These are phyloP conservation scores for Procavia capensis DNA, from an alignment of 2,113 vertebrate genomes.

Conservation along the genomic window DNA sequence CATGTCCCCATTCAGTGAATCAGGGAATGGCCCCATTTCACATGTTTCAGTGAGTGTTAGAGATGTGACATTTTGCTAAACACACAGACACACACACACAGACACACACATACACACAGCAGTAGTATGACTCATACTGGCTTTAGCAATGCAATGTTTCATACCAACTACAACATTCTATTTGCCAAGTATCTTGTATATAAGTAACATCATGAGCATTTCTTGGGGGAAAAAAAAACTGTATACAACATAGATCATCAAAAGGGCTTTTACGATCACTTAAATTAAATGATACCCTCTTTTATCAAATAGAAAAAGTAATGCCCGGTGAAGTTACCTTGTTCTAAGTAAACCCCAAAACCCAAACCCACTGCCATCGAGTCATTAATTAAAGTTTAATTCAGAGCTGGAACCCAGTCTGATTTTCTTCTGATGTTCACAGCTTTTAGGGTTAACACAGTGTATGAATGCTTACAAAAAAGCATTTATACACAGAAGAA, in stretches of 20 bases:
- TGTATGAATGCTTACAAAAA: no score
- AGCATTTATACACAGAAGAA: not conserved
- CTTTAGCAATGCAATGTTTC: not conserved
- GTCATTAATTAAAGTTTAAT: not conserved
- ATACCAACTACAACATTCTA: not conserved
- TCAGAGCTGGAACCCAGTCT: not conserved
- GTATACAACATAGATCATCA: not conserved
- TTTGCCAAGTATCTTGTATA: not conserved
- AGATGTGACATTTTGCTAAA: not conserved
- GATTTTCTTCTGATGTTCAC: not conserved
- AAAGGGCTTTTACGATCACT: not conserved
- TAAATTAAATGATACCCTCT: slow-evolving; percentile 13
- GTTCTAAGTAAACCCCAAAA: not conserved
- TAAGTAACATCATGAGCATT: not conserved
- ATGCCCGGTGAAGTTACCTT: not conserved
- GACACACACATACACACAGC: no score
- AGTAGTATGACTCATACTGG: not conserved
- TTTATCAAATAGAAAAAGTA: not conserved
- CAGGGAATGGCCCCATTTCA: no score
- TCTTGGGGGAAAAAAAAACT: not conserved
- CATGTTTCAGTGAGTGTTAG: not conserved
- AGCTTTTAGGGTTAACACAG: not conserved
- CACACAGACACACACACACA: no score
- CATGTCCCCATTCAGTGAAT: no score
- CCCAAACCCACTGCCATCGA: no score